phyloP scores from a whole-genome alignment of 2,888 invertebrate genomes.

The Cephus pulcher region DNA sequence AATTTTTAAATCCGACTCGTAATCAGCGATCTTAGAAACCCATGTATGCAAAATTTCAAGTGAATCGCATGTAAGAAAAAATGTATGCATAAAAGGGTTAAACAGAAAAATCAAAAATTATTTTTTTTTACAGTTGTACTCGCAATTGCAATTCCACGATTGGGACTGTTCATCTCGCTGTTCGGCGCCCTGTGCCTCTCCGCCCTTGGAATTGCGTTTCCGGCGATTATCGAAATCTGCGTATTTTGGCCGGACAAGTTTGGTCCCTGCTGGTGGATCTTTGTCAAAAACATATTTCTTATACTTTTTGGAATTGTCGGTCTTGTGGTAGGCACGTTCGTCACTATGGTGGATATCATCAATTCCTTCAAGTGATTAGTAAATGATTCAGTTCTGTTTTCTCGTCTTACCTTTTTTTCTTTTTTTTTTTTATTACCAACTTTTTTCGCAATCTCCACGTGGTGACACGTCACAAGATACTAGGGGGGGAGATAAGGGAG shows the following conservation, averaged over 20 bases:
- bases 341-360: slow-evolving; percentile 69
- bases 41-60: too few relatives aligned
- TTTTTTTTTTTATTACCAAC: too few relatives aligned
- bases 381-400: too few relatives aligned
- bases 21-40: too few relatives aligned
- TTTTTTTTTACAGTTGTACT: slow-evolving; percentile 74
- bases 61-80: too few relatives aligned
- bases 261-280: slow-evolving; percentile 66
- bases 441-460: too few relatives aligned
- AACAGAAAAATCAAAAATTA: too few relatives aligned
- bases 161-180: slow-evolving; percentile 80
- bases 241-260: slow-evolving; percentile 75
- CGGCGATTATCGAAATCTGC: slow-evolving; percentile 80
- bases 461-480: too few relatives aligned
- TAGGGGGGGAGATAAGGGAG: too few relatives aligned
- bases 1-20: too few relatives aligned
- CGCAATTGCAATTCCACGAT: slow-evolving; percentile 76
- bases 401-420: too few relatives aligned
- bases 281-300: slow-evolving; percentile 68
- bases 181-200: slow-evolving; percentile 82
- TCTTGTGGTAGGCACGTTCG: slow-evolving; percentile 71
- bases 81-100: too few relatives aligned
- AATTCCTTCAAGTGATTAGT: slow-evolving; percentile 48
- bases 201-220: slow-evolving; percentile 79
- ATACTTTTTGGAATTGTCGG: slow-evolving; percentile 70